phyloP scores from a whole-genome alignment of 2,888 invertebrate genomes.

The Rhogogaster chlorosoma region DNA sequence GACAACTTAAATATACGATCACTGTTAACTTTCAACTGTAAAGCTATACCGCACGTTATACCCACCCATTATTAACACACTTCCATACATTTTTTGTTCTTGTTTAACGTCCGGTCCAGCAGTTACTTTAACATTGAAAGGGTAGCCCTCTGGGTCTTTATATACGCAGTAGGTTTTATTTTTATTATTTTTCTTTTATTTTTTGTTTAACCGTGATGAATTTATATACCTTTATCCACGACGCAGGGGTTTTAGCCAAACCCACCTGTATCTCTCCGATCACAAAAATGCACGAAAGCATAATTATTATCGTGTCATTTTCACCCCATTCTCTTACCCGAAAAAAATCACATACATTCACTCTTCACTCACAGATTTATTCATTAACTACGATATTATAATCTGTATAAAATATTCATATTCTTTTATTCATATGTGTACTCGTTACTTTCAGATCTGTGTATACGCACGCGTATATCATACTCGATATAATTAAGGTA shows the following conservation, averaged over 20 bases:
- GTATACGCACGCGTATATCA: background rate
- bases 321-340: background rate
- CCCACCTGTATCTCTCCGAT: constrained; percentile 28
- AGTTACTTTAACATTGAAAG: constrained; percentile 30
- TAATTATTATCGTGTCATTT: constrained; percentile 14
- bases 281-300: background rate
- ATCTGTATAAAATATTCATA: background rate
- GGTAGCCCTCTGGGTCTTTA: constrained; percentile 26
- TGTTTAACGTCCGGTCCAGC: constrained; percentile 30
- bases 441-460: background rate
- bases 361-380: background rate
- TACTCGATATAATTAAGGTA: background rate
- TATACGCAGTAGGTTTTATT: background rate
- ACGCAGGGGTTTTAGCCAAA: background rate
- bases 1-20: constrained; percentile 13
- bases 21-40: constrained; percentile 13
- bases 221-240: background rate
- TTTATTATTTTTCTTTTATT: background rate
- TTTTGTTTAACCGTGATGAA: constrained; percentile 25
- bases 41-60: constrained; percentile 15
- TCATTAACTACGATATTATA: background rate
- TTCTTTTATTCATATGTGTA: background rate
- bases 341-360: background rate
- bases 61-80: constrained; percentile 41
- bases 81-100: constrained; percentile 8